Base-by-base conservation (phyloP, 2,888 invertebrate species). In the Cheilosia variabilis region DNA sequence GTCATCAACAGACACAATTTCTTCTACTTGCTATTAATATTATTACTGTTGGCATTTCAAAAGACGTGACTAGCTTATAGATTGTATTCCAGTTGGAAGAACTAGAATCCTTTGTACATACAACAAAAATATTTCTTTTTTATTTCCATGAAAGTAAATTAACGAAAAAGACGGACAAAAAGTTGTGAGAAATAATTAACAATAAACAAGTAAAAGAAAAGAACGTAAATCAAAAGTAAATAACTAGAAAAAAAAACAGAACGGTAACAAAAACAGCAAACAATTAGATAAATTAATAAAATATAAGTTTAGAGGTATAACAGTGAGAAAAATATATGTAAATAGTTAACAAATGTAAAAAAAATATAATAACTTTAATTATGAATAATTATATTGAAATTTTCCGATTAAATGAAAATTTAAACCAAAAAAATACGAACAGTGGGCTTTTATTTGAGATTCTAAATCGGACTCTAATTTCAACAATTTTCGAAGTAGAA, bases 21-120 rank as follows among this genome's bases (percentile, higher is more conserved):
- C 77, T 89, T 88, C 41, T 87, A 87, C 76, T 86, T 89, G 84
- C 79, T 89, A 68, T 72, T 89, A 57, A 82, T 89, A 71, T 72
- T 90, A 71, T 69, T 89, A 83, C 87, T 89, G 73, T 72, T 90
- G 87, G 79, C 88, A 71, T 87, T 89, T 82, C 87, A 88, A 79
- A 89, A 88, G 87, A 90, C 91, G 91, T 90, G 91, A 90, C 90
- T 90, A 87, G 82, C 73, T 87, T 82, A 62, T 81, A 65, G 76
- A 71, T 72, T 81, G 76, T 86, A 75, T 69, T 86, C 76, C 66
- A 81, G 71, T 76, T 86, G 71, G 76, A 86, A 81, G 19, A 77
- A 77, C n/a, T 86, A 81, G 62, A 81, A 57, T 57, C 52, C 47
- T 76, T 22, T 86, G 86, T 86, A 81, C 17, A 86, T 86, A 86